Conservation (phyloP, 2,888 invertebrate genomes). For the Clivina fossor region DNA sequence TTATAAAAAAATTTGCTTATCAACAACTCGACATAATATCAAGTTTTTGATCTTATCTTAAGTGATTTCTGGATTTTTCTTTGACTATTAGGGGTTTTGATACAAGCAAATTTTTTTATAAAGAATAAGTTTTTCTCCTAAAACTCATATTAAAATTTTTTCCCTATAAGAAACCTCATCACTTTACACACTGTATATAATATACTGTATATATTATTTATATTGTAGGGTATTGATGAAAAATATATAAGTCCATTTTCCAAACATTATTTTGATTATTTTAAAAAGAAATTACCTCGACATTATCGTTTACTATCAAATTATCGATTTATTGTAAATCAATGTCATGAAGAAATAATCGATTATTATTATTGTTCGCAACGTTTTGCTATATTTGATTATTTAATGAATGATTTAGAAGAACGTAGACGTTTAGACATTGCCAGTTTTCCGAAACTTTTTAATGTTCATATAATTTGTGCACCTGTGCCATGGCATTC, state of each 20-base stretch:
- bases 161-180: too few relatives aligned
- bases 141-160: too few relatives aligned
- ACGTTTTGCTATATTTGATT: constrained; percentile 63
- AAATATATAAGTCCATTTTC: constrained; percentile 57
- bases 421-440: constrained; percentile 64
- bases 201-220: too few relatives aligned
- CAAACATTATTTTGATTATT: constrained; percentile 49
- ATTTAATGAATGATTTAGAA: constrained; percentile 67
- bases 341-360: constrained; percentile 61
- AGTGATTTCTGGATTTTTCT: too few relatives aligned
- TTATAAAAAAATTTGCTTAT: too few relatives aligned
- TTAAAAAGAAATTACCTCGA: constrained; percentile 52
- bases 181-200: too few relatives aligned
- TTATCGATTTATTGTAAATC: constrained; percentile 48
- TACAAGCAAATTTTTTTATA: too few relatives aligned
- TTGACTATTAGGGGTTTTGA: too few relatives aligned
- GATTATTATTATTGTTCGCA: constrained; percentile 64
- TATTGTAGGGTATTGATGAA: constrained; percentile 37
- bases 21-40: too few relatives aligned
- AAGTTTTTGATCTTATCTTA: too few relatives aligned
- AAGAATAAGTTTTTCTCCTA: too few relatives aligned
- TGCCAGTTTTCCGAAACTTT: constrained; percentile 61
- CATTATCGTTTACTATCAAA: constrained; percentile 45
- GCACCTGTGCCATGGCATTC: constrained; percentile 90
- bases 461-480: constrained; percentile 69